Conservation (phyloP, 2,113 vertebrate species). For the Malurus melanocephalus region DNA sequence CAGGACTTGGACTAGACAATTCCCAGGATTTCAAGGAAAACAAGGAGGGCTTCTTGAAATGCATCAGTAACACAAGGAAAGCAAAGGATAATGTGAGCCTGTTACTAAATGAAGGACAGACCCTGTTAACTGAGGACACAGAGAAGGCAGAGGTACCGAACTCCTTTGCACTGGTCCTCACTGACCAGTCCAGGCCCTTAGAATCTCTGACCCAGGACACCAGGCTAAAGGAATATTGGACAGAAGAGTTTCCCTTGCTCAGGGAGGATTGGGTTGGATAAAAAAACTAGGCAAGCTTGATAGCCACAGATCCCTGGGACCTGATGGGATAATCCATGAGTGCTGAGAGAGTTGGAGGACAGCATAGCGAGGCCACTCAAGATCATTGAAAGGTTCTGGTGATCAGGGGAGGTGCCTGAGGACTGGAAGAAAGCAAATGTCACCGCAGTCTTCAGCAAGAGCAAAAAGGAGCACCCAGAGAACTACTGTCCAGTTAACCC, state of each 20-base stretch:
- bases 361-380: neutral
- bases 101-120: neutral
- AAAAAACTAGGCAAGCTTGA: neutral
- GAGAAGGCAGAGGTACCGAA: neutral
- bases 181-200: neutral
- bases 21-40: neutral
- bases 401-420: neutral
- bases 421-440: neutral
- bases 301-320: neutral
- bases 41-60: neutral
- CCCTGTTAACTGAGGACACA: neutral
- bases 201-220: neutral
- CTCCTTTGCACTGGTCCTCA: neutral
- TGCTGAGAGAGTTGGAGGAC: neutral
- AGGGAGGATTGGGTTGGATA: neutral
- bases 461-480: neutral
- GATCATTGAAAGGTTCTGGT: neutral
- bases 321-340: neutral
- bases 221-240: neutral
- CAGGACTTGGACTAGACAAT: neutral
- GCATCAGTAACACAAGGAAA: neutral
- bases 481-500: neutral
- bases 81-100: neutral
- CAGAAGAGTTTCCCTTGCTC: neutral
- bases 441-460: neutral